Evolutionary conservation across 2,113 vertebrate species (phyloP), one percentile per base, ranked within the genome.

Genomic region (Clupea harengus): DNA sequence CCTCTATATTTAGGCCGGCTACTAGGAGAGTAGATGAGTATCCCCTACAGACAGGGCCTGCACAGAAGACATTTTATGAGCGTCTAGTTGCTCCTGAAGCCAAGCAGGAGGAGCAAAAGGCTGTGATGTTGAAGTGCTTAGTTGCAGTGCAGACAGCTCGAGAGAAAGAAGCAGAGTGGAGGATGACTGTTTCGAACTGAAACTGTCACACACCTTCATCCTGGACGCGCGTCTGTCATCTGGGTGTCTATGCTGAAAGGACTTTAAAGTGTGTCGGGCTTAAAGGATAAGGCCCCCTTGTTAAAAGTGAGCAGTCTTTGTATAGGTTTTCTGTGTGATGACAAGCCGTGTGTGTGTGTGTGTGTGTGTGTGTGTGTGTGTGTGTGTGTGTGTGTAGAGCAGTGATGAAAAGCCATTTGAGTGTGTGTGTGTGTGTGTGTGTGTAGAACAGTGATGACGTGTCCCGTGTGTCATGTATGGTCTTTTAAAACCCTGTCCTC

Each of bases 341-440:
- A 72, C 25, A 72, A 10, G 64, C 64, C 32, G 9, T 72, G n/a
- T 32, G 28, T 72, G 64, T 32, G 64, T 72, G 64, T 72, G 64
- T 72, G 64, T 64, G 57, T 64, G 57, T 64, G 57, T 64, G 57
- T 64, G 57, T 72, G 64, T 72, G 64, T 72, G 64, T 72, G 64
- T 67, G 64, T 67, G 64, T 67, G 57, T 64, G 57, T 64, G 57
- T 64, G 57, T 64, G 57, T 64, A 20, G 39, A 39, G 39, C 39
- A 39, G 39, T 39, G 39, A 39, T 39, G 39, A 39, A 1, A 39
- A 39, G 39, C 39, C 3, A 0, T 64, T 9, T 64, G 57, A 20
- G 57, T 64, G 57, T 64, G 57, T 72, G 64, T 72, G 64, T 72
- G 64, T 72, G 64, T 67, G 64, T 67, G 64, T 67, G 6, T 25